These are phyloP conservation scores for Pachycephala philippinensis DNA, from an alignment of 2,113 vertebrate genomes.

Conservation along the genomic window DNA sequence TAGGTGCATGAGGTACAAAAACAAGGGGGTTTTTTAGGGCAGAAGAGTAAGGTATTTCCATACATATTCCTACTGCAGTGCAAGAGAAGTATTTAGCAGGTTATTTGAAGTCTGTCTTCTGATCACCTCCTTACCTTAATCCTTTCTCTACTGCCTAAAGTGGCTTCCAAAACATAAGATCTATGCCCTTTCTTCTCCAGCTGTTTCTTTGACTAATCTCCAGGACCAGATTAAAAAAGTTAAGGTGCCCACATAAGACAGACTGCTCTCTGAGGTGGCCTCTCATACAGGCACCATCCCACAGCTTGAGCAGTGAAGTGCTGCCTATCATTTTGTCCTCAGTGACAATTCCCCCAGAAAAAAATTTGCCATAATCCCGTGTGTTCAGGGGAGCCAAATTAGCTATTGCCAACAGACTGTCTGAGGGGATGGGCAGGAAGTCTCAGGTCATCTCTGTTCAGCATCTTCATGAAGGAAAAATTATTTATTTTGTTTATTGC, in stretches of 20 bases:
- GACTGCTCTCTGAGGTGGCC: not conserved
- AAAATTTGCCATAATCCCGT: not conserved
- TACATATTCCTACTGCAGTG: not conserved
- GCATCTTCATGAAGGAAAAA: not conserved
- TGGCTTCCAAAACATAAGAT: not conserved
- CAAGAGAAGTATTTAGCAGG: not conserved
- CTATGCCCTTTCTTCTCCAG: not conserved
- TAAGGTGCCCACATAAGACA: rapidly evolving
- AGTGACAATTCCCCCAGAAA: not conserved
- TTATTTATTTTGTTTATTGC: not conserved
- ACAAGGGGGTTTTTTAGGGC: not conserved
- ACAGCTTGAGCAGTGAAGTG: not conserved
- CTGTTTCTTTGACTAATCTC: not conserved
- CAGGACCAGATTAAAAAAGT: not conserved
- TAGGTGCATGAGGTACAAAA: not conserved
- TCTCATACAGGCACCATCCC: not conserved
- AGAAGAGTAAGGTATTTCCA: not conserved
- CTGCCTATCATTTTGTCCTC: not conserved
- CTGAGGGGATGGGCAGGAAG: not conserved
- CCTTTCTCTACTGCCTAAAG: not conserved
- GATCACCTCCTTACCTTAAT: not conserved
- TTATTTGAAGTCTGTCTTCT: not conserved
- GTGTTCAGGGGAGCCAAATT: not conserved
- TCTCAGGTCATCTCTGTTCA: not conserved
- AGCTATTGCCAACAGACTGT: not conserved